phyloP scores from a whole-genome alignment of 2,888 invertebrate species.

The Lasioglossum calceatum region DNA sequence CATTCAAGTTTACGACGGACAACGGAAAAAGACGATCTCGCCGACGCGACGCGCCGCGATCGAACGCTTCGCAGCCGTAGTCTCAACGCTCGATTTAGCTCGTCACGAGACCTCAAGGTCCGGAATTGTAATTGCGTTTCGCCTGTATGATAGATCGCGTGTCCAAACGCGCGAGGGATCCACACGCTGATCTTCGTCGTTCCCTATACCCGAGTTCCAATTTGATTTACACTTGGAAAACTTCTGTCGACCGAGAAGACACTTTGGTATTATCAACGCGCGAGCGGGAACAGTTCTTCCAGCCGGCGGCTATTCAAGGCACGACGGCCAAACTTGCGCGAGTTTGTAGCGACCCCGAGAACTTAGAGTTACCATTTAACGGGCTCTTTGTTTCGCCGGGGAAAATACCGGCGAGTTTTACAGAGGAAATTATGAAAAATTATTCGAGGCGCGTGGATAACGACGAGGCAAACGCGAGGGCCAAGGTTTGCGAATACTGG shows the following conservation, averaged over 20 bases:
- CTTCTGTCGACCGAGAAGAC: neutral
- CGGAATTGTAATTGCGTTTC: slow-evolving; percentile 45
- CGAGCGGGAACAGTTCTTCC: neutral
- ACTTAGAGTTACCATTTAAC: neutral
- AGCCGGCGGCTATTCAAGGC: neutral
- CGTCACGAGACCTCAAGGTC: slow-evolving; percentile 37
- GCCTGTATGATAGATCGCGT: slow-evolving; percentile 49
- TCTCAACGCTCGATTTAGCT: slow-evolving; percentile 43
- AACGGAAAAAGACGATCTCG: neutral
- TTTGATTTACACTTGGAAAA: neutral
- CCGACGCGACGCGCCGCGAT: neutral
- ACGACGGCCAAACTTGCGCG: neutral
- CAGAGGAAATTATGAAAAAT: neutral
- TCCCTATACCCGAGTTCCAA: neutral
- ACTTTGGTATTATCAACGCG: neutral
- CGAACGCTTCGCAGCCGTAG: neutral
- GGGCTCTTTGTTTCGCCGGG: neutral
- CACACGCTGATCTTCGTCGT: slow-evolving; percentile 12
- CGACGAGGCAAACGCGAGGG: neutral
- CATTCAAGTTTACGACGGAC: neutral
- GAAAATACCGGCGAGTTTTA: neutral
- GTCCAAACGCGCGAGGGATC: slow-evolving; percentile 16
- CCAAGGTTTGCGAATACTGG: neutral
- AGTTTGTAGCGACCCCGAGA: neutral
- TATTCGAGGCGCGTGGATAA: neutral